Percentiles rank a stretch among this genome's conserved stretches.
phyloP scores from a whole-genome alignment of 2,113 vertebrate genomes.

The Mirounga angustirostris region DNA sequence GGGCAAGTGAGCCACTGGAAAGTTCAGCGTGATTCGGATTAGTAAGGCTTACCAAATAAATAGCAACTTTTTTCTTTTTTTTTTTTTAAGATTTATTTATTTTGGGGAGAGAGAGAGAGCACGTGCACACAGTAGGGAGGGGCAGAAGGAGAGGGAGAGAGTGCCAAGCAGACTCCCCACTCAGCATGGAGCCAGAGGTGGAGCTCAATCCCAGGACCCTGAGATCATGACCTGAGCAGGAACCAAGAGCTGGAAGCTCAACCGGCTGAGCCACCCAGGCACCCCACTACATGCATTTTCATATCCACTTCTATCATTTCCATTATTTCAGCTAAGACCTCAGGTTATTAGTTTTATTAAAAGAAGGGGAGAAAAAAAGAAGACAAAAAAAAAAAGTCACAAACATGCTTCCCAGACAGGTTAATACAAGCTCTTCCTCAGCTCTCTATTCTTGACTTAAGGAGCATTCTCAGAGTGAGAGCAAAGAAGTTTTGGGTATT shows the following conservation, averaged over 20 bases:
- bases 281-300: neutral
- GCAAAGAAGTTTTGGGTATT: slow-evolving; percentile 82
- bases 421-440: slow-evolving; percentile 83
- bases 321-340: slow-evolving; percentile 59
- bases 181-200: neutral
- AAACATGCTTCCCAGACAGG: slow-evolving; percentile 81
- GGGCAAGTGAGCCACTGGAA: slow-evolving; percentile 54
- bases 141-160: neutral
- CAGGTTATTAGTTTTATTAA: slow-evolving; percentile 64
- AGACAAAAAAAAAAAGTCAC: slow-evolving; percentile 71
- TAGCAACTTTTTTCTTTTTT: neutral
- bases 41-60: too few species aligned
- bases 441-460: slow-evolving; percentile 81
- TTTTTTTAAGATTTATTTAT: neutral
- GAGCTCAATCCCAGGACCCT: neutral
- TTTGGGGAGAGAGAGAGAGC: neutral
- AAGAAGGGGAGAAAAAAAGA: neutral
- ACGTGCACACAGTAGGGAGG: neutral
- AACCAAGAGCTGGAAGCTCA: neutral
- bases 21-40: slow-evolving; percentile 45
- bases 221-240: neutral
- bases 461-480: slow-evolving; percentile 79
- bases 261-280: neutral
- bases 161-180: neutral
- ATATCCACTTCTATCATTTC: slow-evolving; percentile 11